Percentiles rank a stretch among this genome's conserved stretches.
Evolutionary conservation across 1,140 invertebrate genomes (phyloP).

Genomic region (Aphelinus certus): DNA sequence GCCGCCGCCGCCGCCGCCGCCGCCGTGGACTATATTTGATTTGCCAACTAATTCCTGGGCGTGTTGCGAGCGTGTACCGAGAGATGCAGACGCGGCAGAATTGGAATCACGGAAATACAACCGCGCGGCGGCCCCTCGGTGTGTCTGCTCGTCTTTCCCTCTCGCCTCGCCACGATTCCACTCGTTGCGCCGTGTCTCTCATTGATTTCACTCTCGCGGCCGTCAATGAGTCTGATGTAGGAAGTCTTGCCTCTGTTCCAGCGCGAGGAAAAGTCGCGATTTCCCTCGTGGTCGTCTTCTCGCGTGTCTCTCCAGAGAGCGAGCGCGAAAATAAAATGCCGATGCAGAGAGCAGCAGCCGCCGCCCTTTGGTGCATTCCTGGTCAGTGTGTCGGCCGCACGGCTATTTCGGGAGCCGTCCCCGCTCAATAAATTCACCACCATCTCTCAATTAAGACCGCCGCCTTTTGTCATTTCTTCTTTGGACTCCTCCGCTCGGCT

Average conservation of each 20-base stretch:
- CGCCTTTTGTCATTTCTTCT: slow-evolving; percentile 39
- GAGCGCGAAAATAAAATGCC: slow-evolving; percentile 55
- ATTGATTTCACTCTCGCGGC: neutral
- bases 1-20: slow-evolving; percentile 29
- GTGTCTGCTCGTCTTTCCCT: too few relatives aligned
- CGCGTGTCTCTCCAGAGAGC: slow-evolving; percentile 36
- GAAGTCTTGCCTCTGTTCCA: neutral
- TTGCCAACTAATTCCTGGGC: slow-evolving; percentile 35
- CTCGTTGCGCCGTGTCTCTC: neutral
- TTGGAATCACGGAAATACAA: slow-evolving; percentile 14
- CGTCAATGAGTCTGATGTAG: neutral
- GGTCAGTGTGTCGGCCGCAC: slow-evolving; percentile 56
- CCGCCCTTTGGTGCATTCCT: slow-evolving; percentile 61
- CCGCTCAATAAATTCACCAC: slow-evolving; percentile 58
- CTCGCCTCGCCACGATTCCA: neutral
- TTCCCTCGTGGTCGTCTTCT: neutral
- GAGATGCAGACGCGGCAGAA: slow-evolving; percentile 33
- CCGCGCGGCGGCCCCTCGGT: too few relatives aligned
- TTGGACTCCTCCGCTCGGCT: neutral
- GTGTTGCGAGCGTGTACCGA: slow-evolving; percentile 32
- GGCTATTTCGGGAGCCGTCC: slow-evolving; percentile 57
- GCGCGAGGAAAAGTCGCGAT: neutral
- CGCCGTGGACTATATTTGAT: slow-evolving; percentile 43
- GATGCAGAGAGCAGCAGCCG: slow-evolving; percentile 27
- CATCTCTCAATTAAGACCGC: slow-evolving; percentile 59